A percentile compares a stretch with the other conserved stretches of the same genome.
Evolutionary conservation across 2,797 vertebrate species (phyloP).

Genomic region (Myripristis murdjan): DNA sequence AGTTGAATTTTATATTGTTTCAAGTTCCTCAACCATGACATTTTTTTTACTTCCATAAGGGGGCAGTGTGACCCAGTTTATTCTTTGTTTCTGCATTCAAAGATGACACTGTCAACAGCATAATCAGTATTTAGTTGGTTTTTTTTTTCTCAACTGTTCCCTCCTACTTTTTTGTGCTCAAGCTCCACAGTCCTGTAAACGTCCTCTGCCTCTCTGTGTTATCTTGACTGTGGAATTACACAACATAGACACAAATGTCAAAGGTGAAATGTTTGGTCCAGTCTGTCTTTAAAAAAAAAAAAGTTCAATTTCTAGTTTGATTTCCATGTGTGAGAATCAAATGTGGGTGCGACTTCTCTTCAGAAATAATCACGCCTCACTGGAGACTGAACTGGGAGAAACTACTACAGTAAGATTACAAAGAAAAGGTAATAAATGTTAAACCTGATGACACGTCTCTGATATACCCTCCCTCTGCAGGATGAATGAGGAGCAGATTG

Average conservation of each 20-base stretch:
- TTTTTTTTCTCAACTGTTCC: no score
- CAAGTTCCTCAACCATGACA: not conserved
- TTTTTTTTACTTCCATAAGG: constrained; percentile 54
- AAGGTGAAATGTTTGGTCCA: no score
- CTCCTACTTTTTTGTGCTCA: no score
- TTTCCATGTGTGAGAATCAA: no score
- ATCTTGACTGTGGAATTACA: no score
- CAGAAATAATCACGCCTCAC: not conserved
- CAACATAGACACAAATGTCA: no score
- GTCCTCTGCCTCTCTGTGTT: no score
- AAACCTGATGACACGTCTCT: not conserved
- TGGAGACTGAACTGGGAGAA: not conserved
- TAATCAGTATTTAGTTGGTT: no score
- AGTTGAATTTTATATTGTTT: not conserved
- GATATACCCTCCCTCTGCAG: constrained; percentile 66
- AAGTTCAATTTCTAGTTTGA: no score
- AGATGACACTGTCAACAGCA: not conserved
- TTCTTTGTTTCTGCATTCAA: not conserved
- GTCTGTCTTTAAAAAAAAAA: no score
- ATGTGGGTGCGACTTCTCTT: not conserved
- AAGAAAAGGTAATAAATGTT: not conserved
- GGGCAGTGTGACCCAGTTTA: constrained; percentile 53
- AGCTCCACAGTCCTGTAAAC: no score
- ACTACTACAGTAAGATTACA: no score
- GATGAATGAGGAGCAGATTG: constrained; percentile 98